Evolutionary conservation across 2,888 invertebrate genomes (phyloP), one percentile per base, ranked within the genome.

Genomic region (Chymomyza caudatula): DNA sequence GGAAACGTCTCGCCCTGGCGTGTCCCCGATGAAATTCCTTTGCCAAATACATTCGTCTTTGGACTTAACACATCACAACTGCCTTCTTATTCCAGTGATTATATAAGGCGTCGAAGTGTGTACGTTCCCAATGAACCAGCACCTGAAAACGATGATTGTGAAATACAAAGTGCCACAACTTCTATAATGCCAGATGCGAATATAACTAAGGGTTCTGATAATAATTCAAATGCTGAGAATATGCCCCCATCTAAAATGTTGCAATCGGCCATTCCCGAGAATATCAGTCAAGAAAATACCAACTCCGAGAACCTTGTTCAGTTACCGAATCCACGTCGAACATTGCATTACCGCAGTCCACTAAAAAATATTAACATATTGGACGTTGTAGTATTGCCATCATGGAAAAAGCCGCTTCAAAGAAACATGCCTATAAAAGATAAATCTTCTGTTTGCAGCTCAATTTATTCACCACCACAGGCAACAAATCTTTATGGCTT

Each of bases 1-100:
- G 65, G 25, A 0, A 37, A 37, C 29, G 15, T 71, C 6, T 89
- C 90, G 5, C 90, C 90, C 0, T 90, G 90, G 90, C 87, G 90
- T n/a, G 86, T 87, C 0, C 58, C 83, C 2, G 87, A 88, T n/a
- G 81, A 87, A 29, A 73, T 71, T 2, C 56, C 73, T n/a, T 60
- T 90, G 20, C 90, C 90, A 0, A 83, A 66, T 52, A 72, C 78
- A 5, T 90, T 89, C 63, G 76, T 79, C 57, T 90, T 90, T 37
- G 77, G 78, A 2, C 71, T 86, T 11, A 88, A 87, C 37, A 78
- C 80, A 13, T 86, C 85, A n/a, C 80, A 88, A 42, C 65, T 90
- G 42, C 90, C 90, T 0, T 89, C 90, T 1, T 90, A 87, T 69
- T 89, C 90, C 13, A 89, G 90, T 72, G 90, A 90, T 67, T 74